These are phyloP conservation scores for Dyspetes luteomarginatus DNA, from an alignment of 2,888 invertebrate species.

Conservation along the genomic window DNA sequence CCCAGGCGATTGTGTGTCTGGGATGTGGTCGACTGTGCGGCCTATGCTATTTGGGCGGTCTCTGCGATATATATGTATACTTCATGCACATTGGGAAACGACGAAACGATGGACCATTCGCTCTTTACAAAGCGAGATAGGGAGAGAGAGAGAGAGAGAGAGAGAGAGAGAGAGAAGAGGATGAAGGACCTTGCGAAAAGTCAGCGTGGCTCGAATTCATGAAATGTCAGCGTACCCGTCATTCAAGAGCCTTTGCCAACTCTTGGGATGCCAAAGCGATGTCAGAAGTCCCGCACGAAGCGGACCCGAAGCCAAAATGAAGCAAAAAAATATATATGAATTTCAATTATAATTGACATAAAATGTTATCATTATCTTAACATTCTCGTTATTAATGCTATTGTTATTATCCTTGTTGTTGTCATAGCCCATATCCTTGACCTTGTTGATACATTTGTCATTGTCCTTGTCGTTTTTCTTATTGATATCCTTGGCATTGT, in stretches of 20 bases:
- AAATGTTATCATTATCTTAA: background rate
- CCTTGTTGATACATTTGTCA: no score
- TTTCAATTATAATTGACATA: background rate
- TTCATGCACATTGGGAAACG: slow-evolving; percentile 46
- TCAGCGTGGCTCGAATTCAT: slow-evolving; percentile 28
- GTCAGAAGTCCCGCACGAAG: background rate
- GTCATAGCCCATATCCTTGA: no score
- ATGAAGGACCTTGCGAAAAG: slow-evolving; percentile 22
- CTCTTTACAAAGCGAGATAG: background rate
- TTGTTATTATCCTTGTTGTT: background rate
- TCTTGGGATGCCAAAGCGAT: background rate
- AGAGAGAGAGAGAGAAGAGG: slow-evolving; percentile 22
- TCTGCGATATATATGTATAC: background rate
- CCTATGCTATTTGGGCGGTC: slow-evolving; percentile 40
- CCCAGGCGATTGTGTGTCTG: slow-evolving; percentile 51
- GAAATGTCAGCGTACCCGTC: slow-evolving; percentile 40
- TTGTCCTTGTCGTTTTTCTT: no score
- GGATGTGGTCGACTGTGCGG: slow-evolving; percentile 28
- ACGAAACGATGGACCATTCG: slow-evolving; percentile 54
- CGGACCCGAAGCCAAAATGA: background rate
- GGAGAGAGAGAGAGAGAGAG: background rate
- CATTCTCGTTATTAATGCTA: background rate
- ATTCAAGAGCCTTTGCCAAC: slow-evolving; percentile 40
- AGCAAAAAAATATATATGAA: background rate
- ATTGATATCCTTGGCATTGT: no score